Evolutionary conservation across 2,113 vertebrate genomes (phyloP).

Genomic region (Thermophis baileyi): DNA sequence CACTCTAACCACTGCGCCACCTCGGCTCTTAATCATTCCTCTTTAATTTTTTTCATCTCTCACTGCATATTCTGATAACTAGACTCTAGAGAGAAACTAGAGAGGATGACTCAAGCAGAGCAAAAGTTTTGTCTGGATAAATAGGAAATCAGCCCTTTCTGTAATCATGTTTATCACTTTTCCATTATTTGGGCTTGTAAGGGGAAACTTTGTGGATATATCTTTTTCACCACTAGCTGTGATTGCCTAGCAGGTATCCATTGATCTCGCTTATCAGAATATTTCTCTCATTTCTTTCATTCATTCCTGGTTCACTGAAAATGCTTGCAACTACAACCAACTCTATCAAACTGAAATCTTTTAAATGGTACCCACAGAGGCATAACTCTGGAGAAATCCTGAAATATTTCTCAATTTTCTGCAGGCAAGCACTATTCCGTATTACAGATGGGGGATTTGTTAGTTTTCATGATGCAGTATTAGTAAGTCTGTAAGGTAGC

Average conservation of each 20-base stretch:
- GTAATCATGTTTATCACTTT: not conserved
- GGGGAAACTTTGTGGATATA: conserved; percentile 3
- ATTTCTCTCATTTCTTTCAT: not conserved
- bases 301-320: not conserved
- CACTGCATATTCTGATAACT: no score
- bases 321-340: not conserved
- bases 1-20: no score
- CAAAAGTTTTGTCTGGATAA: not conserved
- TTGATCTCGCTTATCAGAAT: conserved; percentile 3
- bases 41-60: not conserved
- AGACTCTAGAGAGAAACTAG: not conserved
- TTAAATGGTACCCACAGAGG: not conserved
- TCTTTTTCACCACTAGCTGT: not conserved
- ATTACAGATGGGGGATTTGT: not conserved
- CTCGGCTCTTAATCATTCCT: no score
- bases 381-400: not conserved
- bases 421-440: not conserved
- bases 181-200: not conserved
- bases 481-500: no score
- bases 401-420: not conserved
- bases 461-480: not conserved
- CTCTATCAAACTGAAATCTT: not conserved
- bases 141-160: not conserved
- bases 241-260: not conserved
- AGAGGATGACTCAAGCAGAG: not conserved